These are phyloP conservation scores for Heteropelma amictum DNA, from an alignment of 2,888 invertebrate species.

Conservation along the genomic window DNA sequence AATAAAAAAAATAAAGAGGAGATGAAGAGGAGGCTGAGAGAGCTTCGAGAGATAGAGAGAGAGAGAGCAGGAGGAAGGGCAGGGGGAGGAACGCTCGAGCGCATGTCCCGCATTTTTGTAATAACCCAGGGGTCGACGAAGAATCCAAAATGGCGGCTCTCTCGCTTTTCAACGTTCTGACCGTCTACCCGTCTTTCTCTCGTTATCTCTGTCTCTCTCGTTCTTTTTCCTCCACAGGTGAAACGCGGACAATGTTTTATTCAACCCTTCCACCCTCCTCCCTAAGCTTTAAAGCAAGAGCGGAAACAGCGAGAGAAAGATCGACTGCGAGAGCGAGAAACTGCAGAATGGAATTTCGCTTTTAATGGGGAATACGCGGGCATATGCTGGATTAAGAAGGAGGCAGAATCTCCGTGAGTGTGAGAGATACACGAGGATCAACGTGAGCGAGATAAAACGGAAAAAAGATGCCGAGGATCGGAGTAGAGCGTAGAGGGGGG, in stretches of 20 bases:
- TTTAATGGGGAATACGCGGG: constrained; percentile 74
- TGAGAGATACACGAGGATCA: constrained; percentile 15
- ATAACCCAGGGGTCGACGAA: constrained; percentile 73
- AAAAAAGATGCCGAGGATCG: too few relatives aligned
- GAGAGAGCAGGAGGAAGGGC: constrained; percentile 15
- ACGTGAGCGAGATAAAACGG: constrained; percentile 6
- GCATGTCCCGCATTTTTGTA: constrained; percentile 67
- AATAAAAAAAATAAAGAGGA: not conserved
- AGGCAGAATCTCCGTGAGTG: constrained; percentile 18
- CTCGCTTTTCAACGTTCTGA: constrained; percentile 30
- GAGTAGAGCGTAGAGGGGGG: too few relatives aligned
- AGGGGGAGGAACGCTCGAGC: constrained; percentile 60
- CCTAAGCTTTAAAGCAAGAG: not conserved
- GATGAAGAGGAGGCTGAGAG: not conserved
- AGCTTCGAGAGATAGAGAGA: not conserved
- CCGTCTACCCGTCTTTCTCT: not conserved
- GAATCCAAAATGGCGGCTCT: constrained; percentile 74
- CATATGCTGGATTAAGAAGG: constrained; percentile 60
- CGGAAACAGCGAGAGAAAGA: constrained; percentile 12
- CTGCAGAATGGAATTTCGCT: constrained; percentile 75
- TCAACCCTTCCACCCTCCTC: constrained; percentile 48
- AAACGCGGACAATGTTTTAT: constrained; percentile 55
- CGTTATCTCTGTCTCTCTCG: not conserved
- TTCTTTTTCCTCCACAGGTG: constrained; percentile 43
- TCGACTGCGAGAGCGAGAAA: constrained; percentile 59